Evolutionary conservation across 1,140 invertebrate genomes (phyloP).

Genomic region (Diploscapter pachys): DNA sequence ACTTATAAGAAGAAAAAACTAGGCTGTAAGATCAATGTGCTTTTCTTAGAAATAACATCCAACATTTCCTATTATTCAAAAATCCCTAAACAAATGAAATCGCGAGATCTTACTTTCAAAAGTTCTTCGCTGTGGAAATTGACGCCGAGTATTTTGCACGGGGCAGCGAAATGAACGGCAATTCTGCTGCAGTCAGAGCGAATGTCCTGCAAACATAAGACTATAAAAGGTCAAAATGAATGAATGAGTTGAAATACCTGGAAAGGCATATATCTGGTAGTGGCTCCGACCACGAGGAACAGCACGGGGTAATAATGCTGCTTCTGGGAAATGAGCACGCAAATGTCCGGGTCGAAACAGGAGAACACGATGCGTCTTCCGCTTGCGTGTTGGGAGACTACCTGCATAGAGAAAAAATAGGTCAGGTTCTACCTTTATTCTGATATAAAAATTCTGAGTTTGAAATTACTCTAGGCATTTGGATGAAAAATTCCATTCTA

Average conservation of each 20-base stretch:
- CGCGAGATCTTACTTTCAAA: constrained; percentile 26
- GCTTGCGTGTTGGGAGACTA: constrained; percentile 39
- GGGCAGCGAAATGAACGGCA: constrained; percentile 53
- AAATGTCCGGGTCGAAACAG: constrained; percentile 59
- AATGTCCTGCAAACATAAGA: constrained; percentile 7
- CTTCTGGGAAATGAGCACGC: constrained; percentile 52
- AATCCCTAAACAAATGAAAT: not conserved
- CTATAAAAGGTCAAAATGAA: constrained; percentile 42
- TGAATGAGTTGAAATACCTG: constrained; percentile 14
- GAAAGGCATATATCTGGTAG: constrained; percentile 43
- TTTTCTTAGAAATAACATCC: not conserved
- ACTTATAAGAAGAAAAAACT: not conserved
- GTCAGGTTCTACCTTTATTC: not conserved
- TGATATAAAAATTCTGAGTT: too few relatives aligned
- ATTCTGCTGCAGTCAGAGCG: constrained; percentile 47
- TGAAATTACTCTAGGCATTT: too few relatives aligned
- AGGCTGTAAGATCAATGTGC: too few relatives aligned
- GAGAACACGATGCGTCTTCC: constrained; percentile 56
- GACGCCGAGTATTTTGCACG: constrained; percentile 46
- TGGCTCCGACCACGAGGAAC: constrained; percentile 50
- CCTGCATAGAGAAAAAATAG: not conserved
- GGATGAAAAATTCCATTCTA: too few relatives aligned
- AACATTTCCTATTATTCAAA: not conserved
- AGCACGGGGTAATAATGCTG: constrained; percentile 57
- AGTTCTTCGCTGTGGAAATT: constrained; percentile 58